Evolutionary conservation across 2,888 invertebrate species (phyloP), one percentile per base, ranked within the genome.

Genomic region (Camptogramma bilineatum): DNA sequence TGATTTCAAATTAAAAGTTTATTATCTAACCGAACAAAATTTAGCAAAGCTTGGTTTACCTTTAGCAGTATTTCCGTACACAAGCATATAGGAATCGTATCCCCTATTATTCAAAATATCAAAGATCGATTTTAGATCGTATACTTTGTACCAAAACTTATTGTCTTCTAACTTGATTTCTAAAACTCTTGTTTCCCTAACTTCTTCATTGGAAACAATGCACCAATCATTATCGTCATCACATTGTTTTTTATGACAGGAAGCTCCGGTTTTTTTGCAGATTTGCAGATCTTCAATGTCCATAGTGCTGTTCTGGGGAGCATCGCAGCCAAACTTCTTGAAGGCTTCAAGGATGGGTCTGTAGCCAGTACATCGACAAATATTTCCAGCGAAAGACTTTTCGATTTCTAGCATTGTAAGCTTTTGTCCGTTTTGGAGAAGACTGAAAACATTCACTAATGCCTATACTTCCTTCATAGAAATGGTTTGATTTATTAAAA

Each of bases 341-440:
- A 95, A 95, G 1, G 95, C 94, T 52, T 95, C 93, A 2, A 94
- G 61, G 52, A 96, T 95, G 0, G 95, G 93, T 44, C 95, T 85
- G 73, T 95, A 95, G 0, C 95, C 95, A 1, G 96, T 96, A 75
- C 96, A 96, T 50, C 96, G 91, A 71, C 96, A 96, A 51, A 96
- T 93, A 74, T 96, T 96, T 34, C 96, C 95, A 5, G 95, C 95
- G 71, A 96, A 95, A 0, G 95, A 93, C 72, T 95, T 93, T 81
- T 96, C 96, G 2, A 96, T 93, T 69, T 95, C 94, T 64, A 94
- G 82, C 93, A 94, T 94, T 0, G 94, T 94, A 24, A 94, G 73
- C 16, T 84, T 75, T n/a, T 89, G 85, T 2, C 91, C 83, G 3
- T 80, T 73, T 73, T 90, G 80, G 8, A 94, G 73, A 2, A 90